Evolutionary conservation across 2,113 vertebrate genomes (phyloP), one percentile per base, ranked within the genome.

Genomic region (Cyanoramphus novaezelandiae): DNA sequence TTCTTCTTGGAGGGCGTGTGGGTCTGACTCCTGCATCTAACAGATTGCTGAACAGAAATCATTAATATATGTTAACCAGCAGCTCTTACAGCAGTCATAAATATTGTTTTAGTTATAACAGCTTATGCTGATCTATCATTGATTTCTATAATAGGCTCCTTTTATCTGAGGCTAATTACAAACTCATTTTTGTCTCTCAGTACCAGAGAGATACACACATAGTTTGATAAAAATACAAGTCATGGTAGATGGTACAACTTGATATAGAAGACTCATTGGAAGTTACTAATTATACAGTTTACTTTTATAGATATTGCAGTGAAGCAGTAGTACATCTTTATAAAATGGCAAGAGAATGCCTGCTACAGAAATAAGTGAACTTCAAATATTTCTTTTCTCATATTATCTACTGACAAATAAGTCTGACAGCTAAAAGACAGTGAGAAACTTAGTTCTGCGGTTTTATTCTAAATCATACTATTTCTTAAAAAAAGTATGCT

Each of bases 91-190:
- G 44, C 13, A 92, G 71, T 24, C 53, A 52, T 59, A 90, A 94
- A 79, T 46, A 76, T 13, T 83, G 44, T 11, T 93, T 88, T 35
- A 93, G 59, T 46, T 80, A 28, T 10, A 85, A 37, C 31, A 75
- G 57, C 43, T 80, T 55, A 52, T 41, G 20, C 52, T 85, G 67
- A 55, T 82, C 27, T 71, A 11, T 55, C 37, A 49, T 4, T 53
- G 55, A 71, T 33, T 71, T 90, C 69, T 53, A 19, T 35, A 90
- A 71, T 8, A 63, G 46, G 21, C 21, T 85, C 11, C 17, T 85
- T 93, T 90, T 75, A 71, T 90, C 50, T 79, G 57, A 27, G 84
- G 57, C 31, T 82, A 92, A 87, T 68, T 93, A 50, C 70, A 60
- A 46, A 49, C 8, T 3, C 53, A 59, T 63, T 79, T 43, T 78